Percentiles rank a stretch among this genome's conserved stretches.
Conservation (phyloP, 53 echinoderm and acorn worm species). For the Henricia sp. region DNA sequence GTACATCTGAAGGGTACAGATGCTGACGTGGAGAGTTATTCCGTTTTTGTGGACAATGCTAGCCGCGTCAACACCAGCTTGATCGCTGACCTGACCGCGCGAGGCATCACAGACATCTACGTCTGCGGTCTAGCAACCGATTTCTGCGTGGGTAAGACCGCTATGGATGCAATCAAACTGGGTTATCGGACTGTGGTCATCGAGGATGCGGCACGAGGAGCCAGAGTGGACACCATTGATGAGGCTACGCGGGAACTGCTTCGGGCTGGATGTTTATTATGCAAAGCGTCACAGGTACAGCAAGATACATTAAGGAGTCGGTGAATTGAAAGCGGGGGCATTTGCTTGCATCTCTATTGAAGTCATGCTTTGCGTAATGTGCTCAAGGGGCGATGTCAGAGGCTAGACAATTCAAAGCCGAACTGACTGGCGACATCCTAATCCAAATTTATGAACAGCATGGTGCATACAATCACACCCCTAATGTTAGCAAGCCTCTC, state of each 20-base stretch:
- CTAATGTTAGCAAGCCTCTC: no score
- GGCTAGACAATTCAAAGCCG: background rate
- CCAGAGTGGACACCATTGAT: slow-evolving; percentile 27
- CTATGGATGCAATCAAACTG: slow-evolving; percentile 69
- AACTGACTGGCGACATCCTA: background rate
- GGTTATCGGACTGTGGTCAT: slow-evolving; percentile 79
- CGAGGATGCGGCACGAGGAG: slow-evolving; percentile 68
- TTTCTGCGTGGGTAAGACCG: slow-evolving; percentile 76
- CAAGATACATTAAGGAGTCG: background rate
- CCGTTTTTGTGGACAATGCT: slow-evolving; percentile 76
- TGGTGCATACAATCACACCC: no score
- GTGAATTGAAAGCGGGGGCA: no score
- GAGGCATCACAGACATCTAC: slow-evolving; percentile 80
- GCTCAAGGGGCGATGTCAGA: background rate
- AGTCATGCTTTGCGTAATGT: background rate
- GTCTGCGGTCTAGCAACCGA: slow-evolving; percentile 85
- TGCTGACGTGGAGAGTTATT: slow-evolving; percentile 84
- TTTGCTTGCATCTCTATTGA: background rate
- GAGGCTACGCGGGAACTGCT: slow-evolving; percentile 44
- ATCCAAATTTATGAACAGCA: background rate
- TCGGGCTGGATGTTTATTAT: slow-evolving; percentile 65
- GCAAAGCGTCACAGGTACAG: slow-evolving; percentile 63
- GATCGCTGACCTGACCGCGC: slow-evolving; percentile 23
- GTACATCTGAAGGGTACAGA: slow-evolving; percentile 69
- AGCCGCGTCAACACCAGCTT: slow-evolving; percentile 60